Conservation (phyloP, 2,888 invertebrate species). For the Scaeva pyrastri region DNA sequence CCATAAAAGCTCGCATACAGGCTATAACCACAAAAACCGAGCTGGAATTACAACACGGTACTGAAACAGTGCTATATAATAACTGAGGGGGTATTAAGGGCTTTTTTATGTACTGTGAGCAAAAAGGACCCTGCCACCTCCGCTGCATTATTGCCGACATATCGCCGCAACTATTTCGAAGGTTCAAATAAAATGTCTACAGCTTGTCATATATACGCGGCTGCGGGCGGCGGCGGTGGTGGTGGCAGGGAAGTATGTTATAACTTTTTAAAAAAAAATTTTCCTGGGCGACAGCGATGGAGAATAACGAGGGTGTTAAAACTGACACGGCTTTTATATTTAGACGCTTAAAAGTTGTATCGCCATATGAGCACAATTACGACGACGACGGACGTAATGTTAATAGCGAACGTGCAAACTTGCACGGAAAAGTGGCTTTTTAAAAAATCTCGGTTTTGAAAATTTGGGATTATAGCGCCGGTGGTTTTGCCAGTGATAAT, state of each 20-base stretch:
- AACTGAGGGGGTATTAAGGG: constrained; percentile 10
- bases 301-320: constrained; percentile 24
- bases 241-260: neutral
- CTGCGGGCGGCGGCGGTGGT: too few relatives aligned
- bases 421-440: neutral
- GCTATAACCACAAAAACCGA: constrained; percentile 56
- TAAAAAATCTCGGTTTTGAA: neutral
- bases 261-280: too few relatives aligned
- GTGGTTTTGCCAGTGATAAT: neutral
- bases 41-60: constrained; percentile 52
- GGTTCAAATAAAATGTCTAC: constrained; percentile 50
- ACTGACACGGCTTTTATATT: constrained; percentile 1
- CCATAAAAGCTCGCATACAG: constrained; percentile 50
- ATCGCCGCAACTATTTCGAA: constrained; percentile 1
- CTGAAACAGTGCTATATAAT: constrained; percentile 29
- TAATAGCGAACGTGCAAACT: neutral
- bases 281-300: too few relatives aligned
- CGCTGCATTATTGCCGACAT: too few relatives aligned
- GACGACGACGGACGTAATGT: too few relatives aligned
- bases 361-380: neutral
- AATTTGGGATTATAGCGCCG: neutral
- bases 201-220: neutral
- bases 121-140: constrained; percentile 1
- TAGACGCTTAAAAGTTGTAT: neutral
- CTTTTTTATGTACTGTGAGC: constrained; percentile 23